Conservation (phyloP, 2,888 invertebrate species). For the Cheilosia vulpina region DNA sequence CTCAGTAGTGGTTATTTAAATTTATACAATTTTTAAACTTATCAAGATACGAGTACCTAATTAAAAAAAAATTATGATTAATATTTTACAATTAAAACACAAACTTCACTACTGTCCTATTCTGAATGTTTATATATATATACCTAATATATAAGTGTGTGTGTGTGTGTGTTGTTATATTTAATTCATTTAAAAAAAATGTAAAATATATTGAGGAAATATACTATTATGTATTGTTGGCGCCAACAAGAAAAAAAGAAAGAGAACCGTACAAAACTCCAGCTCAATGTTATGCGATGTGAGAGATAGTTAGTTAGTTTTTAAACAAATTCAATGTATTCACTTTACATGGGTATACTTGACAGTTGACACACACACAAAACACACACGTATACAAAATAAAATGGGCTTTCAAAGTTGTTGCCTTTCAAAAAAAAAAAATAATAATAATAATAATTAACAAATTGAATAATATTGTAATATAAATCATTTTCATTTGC, state of each 20-base stretch:
- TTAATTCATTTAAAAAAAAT: conserved; percentile 39
- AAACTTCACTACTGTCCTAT: conserved; percentile 49
- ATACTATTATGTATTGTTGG: conserved; percentile 30
- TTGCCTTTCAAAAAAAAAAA: background rate
- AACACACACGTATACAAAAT: conserved; percentile 43
- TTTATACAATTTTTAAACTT: conserved; percentile 58
- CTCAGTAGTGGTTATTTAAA: conserved; percentile 31
- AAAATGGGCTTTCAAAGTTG: conserved; percentile 19
- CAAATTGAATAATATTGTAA: conserved; percentile 7
- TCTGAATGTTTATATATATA: conserved; percentile 29
- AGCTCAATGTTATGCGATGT: background rate
- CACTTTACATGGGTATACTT: conserved; percentile 20
- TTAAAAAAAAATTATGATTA: conserved; percentile 18
- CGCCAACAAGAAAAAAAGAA: conserved; percentile 25
- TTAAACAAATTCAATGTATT: background rate
- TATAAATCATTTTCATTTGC: conserved; percentile 23
- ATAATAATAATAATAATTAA: background rate
- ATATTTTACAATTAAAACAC: conserved; percentile 58
- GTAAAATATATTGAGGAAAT: background rate
- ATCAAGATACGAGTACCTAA: conserved; percentile 56
- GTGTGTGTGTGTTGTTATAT: conserved; percentile 25
- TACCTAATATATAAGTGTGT: conserved; percentile 19
- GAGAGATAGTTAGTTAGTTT: background rate
- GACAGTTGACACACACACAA: too few relatives aligned
- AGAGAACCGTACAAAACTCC: conserved; percentile 12